Percentiles rank a stretch among this genome's conserved stretches.
Conservation (phyloP, 1,140 invertebrate genomes). For the Drepana arcuata region DNA sequence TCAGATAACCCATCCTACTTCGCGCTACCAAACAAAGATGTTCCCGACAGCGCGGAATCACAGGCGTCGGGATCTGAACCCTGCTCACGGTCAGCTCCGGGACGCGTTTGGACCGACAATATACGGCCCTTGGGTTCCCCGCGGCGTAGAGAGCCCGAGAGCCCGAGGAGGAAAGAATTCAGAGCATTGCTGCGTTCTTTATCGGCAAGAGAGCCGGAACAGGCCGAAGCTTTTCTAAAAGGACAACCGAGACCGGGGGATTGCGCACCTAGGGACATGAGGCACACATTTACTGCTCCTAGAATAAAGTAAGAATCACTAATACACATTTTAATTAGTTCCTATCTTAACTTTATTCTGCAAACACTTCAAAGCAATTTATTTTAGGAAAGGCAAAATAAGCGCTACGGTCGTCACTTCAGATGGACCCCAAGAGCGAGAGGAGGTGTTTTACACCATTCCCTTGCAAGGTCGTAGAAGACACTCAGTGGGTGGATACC, state of each 20-base stretch:
- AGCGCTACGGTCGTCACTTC: conserved; percentile 38
- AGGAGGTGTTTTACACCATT: conserved; percentile 68
- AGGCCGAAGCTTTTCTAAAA: conserved; percentile 63
- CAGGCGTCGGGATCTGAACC: conserved; percentile 29
- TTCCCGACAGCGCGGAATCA: conserved; percentile 33
- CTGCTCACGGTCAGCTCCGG: conserved; percentile 50
- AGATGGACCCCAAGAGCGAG: conserved; percentile 47
- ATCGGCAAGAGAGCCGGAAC: conserved; percentile 62
- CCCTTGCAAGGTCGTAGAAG: conserved; percentile 60
- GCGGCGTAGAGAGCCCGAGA: conserved; percentile 47
- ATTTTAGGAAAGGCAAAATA: conserved; percentile 53
- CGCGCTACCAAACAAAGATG: conserved; percentile 63
- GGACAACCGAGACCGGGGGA: conserved; percentile 67
- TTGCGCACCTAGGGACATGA: conserved; percentile 59
- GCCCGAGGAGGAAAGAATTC: conserved; percentile 62
- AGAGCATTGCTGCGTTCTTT: conserved; percentile 65
- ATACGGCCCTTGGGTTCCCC: conserved; percentile 43
- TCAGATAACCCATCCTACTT: conserved; percentile 75
- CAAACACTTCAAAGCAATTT: too few species aligned
- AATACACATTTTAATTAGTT: too few species aligned
- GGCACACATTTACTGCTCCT: conserved; percentile 56
- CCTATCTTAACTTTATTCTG: too few species aligned
- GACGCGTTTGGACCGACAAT: conserved; percentile 43
- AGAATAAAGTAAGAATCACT: conserved; percentile 61
- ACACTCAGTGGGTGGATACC: conserved; percentile 69